These are phyloP conservation scores for Colius striatus DNA, from an alignment of 2,113 vertebrate genomes.

Conservation along the genomic window DNA sequence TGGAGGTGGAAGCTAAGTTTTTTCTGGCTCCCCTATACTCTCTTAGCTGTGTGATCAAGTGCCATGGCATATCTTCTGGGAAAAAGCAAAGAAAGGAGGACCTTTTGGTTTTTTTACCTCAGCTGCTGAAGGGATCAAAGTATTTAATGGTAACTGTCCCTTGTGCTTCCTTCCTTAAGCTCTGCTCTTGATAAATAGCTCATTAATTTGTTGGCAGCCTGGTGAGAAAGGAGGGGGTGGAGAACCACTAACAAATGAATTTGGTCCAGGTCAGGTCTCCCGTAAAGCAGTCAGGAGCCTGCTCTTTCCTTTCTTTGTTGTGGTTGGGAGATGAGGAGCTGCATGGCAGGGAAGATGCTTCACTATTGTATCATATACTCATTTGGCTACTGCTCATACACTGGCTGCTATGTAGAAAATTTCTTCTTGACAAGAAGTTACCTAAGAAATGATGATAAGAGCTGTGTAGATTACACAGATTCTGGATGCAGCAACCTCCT, in stretches of 20 bases:
- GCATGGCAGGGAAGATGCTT: not conserved
- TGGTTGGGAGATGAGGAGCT: not conserved
- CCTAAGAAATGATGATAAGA: not conserved
- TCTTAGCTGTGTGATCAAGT: not conserved
- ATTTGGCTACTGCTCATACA: not conserved
- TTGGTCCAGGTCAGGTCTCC: not conserved
- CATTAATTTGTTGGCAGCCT: not conserved
- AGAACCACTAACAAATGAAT: not conserved
- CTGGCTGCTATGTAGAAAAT: not conserved
- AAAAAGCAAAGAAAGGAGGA: not conserved
- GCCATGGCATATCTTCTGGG: not conserved
- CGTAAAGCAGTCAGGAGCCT: not conserved
- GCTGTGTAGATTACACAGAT: not conserved
- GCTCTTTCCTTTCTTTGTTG: not conserved
- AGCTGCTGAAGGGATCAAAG: conserved; percentile 19
- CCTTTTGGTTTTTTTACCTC: not conserved
- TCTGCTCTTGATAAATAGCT: conserved; percentile 18
- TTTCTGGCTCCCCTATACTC: not conserved
- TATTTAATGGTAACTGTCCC: conserved; percentile 1
- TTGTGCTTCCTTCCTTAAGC: conserved; percentile 1
- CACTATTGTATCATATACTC: not conserved
- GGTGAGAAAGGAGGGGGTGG: not conserved
- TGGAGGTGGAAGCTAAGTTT: not conserved
- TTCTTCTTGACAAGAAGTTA: not conserved
- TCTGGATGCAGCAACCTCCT: not conserved